phyloP scores from a whole-genome alignment of 2,113 vertebrate species.

The Labrus mixtus region DNA sequence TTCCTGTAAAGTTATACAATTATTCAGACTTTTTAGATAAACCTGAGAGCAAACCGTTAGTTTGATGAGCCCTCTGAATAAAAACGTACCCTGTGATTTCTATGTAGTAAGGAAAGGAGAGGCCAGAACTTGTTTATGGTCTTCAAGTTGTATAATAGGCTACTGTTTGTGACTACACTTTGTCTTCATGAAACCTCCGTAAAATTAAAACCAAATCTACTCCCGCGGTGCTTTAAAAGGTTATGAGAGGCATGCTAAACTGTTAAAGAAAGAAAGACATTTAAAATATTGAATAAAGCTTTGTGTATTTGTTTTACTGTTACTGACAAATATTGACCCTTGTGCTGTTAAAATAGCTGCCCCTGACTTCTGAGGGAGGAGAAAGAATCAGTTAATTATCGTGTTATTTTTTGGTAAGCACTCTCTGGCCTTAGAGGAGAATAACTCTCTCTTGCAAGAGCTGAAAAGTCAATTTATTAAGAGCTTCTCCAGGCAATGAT shows the following conservation, averaged over 20 bases:
- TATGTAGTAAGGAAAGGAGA: background rate
- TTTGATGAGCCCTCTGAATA: background rate
- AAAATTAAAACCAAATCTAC: background rate
- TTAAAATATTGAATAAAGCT: background rate
- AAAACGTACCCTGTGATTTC: background rate
- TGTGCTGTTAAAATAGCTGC: background rate
- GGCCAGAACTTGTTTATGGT: background rate
- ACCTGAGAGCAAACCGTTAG: background rate
- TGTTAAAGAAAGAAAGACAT: background rate
- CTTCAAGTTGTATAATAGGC: background rate
- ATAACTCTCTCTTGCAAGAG: slow-evolving; percentile 15
- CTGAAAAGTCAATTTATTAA: slow-evolving; percentile 31
- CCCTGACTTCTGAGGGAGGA: background rate
- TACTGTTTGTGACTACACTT: too few relatives aligned
- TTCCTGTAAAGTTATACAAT: background rate
- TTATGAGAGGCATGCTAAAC: background rate
- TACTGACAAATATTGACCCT: background rate
- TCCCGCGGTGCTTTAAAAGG: background rate
- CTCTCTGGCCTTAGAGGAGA: background rate
- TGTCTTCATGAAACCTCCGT: background rate
- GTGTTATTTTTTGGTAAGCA: background rate
- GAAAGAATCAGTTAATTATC: background rate
- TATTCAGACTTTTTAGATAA: slow-evolving; percentile 5
- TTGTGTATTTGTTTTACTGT: background rate
- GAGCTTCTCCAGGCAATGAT: slow-evolving; percentile 27